Evolutionary conservation across 2,797 vertebrate species (phyloP).

Genomic region (Anableps anableps): DNA sequence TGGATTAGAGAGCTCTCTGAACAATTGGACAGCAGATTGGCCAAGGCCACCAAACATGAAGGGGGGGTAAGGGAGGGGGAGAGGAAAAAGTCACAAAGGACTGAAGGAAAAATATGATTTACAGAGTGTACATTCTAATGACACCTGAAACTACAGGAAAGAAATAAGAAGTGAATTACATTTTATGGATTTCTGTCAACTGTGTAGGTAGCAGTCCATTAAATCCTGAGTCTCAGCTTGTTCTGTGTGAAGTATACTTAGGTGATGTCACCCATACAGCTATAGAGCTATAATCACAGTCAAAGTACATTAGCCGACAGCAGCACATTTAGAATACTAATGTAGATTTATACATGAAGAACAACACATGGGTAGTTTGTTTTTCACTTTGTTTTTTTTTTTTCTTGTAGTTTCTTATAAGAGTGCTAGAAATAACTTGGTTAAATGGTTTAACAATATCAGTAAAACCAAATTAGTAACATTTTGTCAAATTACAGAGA

Average conservation of each 20-base stretch:
- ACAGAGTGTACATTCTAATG: neutral
- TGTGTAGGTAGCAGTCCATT: constrained; percentile 2
- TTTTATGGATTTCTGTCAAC: neutral
- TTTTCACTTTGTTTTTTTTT: neutral
- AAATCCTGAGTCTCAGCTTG: constrained; percentile 5
- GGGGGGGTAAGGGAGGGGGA: constrained; percentile 16
- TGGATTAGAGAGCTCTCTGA: constrained; percentile 92
- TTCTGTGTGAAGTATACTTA: neutral
- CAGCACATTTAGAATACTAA: neutral
- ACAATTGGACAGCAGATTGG: constrained; percentile 88
- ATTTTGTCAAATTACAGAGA: neutral
- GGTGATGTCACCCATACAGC: neutral
- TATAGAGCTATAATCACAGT: constrained; percentile 1
- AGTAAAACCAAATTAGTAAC: neutral
- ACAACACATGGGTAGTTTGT: neutral
- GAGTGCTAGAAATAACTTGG: too few relatives aligned
- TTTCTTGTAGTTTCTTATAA: neutral
- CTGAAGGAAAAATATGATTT: neutral
- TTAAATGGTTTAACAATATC: neutral
- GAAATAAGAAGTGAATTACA: neutral
- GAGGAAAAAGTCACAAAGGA: constrained; percentile 19
- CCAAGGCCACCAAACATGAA: constrained; percentile 44
- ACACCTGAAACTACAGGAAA: neutral
- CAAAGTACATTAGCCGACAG: neutral
- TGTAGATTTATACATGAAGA: neutral